These are phyloP conservation scores for Catonia carolina DNA, from an alignment of 2,888 invertebrate genomes.

Conservation along the genomic window DNA sequence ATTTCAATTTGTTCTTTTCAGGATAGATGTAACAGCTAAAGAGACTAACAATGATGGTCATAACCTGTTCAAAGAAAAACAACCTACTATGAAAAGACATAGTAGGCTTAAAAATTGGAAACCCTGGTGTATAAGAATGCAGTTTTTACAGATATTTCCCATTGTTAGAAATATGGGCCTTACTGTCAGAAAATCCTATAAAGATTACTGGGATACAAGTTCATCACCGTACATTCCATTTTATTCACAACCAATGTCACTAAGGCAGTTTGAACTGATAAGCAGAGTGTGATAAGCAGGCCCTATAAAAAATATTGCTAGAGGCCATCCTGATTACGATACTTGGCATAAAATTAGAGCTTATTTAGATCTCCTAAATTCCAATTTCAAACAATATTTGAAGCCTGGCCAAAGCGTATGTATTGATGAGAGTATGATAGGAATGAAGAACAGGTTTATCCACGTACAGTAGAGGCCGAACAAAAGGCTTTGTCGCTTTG, in stretches of 20 bases:
- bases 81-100: too few species aligned
- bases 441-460: constrained; percentile 15
- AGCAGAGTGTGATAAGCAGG: background rate
- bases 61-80: too few species aligned
- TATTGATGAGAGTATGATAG: constrained; percentile 14
- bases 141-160: background rate
- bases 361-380: constrained; percentile 5
- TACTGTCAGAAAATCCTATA: background rate
- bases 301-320: background rate
- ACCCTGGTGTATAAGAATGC: too few species aligned
- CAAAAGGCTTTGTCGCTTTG: constrained; percentile 14
- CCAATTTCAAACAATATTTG: constrained; percentile 4
- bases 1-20: too few species aligned
- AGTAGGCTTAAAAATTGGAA: too few species aligned
- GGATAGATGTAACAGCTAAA: too few species aligned
- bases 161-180: constrained; percentile 9
- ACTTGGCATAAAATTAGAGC: constrained; percentile 9
- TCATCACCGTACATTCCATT: too few species aligned
- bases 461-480: constrained; percentile 9
- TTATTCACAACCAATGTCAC: too few species aligned
- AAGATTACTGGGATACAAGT: constrained; percentile 6
- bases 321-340: constrained; percentile 10
- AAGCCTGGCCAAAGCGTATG: background rate
- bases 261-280: constrained; percentile 11
- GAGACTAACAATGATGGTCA: too few species aligned